Percentiles rank a stretch among this genome's conserved stretches.
Conservation (phyloP, 2,888 invertebrate species). For the Chymomyza amoena region DNA sequence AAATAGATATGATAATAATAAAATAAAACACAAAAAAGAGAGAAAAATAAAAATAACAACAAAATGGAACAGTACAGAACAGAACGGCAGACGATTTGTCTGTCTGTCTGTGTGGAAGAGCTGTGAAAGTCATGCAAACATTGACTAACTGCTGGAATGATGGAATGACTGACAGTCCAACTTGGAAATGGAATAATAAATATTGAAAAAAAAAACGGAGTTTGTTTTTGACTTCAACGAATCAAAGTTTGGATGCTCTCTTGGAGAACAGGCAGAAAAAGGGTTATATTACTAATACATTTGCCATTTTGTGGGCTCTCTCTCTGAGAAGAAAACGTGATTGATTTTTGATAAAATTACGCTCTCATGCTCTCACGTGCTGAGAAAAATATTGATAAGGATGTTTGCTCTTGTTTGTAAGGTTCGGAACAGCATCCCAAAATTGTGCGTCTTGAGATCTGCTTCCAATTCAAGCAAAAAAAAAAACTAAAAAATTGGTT, state of each 20-base stretch:
- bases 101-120: slow-evolving; percentile 1
- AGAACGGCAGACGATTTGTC: slow-evolving; percentile 55
- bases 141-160: not conserved
- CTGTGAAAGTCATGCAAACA: slow-evolving; percentile 54
- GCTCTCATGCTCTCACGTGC: no score
- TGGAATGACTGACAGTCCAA: slow-evolving; percentile 37
- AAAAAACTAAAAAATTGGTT: no score
- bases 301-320: no score
- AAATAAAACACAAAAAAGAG: not conserved
- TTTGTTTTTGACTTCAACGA: not conserved
- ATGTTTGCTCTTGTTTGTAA: no score
- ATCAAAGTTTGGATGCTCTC: not conserved
- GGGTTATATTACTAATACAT: no score
- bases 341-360: no score
- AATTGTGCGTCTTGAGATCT: no score
- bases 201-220: not conserved
- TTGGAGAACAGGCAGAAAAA: not conserved
- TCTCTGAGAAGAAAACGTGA: no score
- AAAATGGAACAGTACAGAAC: not conserved
- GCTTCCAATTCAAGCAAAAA: no score
- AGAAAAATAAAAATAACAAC: slow-evolving; percentile 6
- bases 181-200: not conserved
- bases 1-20: not conserved
- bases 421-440: no score
- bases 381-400: no score